These are phyloP conservation scores for Dicrurus megarhynchus DNA, from an alignment of 2,113 vertebrate genomes.

Conservation along the genomic window DNA sequence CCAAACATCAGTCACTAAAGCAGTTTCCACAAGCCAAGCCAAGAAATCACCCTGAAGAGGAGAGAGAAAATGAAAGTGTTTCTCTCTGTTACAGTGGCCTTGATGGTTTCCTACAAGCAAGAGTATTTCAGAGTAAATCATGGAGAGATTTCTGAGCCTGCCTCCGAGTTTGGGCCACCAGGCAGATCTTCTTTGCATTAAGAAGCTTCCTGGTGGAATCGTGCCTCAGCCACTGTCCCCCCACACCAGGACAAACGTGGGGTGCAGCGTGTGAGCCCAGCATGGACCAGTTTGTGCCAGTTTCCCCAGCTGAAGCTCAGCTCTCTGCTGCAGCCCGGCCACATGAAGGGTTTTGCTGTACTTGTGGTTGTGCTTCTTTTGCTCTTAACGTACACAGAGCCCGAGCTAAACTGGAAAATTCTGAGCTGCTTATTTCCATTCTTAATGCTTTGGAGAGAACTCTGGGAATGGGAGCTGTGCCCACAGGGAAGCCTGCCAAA, in stretches of 20 bases:
- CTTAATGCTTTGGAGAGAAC: constrained; percentile 38
- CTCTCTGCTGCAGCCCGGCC: not conserved
- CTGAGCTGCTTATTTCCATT: constrained; percentile 58
- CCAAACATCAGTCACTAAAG: not conserved
- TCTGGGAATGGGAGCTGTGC: constrained; percentile 32
- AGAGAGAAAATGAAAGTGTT: not conserved
- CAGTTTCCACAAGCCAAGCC: not conserved
- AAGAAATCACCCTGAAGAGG: not conserved
- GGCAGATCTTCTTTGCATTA: not conserved
- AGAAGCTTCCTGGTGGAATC: not conserved
- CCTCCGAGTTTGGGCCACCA: not conserved
- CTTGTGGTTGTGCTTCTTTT: constrained; percentile 42
- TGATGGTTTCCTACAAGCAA: not conserved
- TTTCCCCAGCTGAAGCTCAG: not conserved
- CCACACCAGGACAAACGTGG: fast-evolving
- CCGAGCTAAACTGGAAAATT: constrained; percentile 54
- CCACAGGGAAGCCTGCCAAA: not conserved
- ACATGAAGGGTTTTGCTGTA: not conserved
- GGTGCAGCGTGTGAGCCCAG: fast-evolving
- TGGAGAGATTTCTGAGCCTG: not conserved
- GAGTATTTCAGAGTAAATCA: not conserved
- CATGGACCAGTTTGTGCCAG: not conserved
- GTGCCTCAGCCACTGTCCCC: not conserved
- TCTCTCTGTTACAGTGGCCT: not conserved
- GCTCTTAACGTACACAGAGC: not conserved